Base-by-base conservation (phyloP, 2,888 invertebrate species). In the Masnerella sp. region DNA sequence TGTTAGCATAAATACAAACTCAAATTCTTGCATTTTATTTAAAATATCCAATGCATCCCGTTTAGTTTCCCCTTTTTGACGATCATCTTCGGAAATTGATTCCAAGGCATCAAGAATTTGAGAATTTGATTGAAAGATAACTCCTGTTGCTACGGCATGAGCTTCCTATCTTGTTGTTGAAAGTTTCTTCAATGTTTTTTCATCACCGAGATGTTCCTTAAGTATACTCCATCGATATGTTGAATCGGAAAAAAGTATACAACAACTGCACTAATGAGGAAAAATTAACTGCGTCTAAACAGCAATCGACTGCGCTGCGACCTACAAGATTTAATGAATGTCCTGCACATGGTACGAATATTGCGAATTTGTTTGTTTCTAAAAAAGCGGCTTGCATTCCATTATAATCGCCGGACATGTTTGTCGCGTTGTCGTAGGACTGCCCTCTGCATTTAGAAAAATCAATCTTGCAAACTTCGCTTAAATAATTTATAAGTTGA, bases 301-400 rank as follows among this genome's bases (percentile, higher is more conserved):
- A 77, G 12, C 61, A 71, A 51, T 75, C 65, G 36, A 70, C 77
- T 15, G 77, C 72, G 32, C 49, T 51, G 18, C 54, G 45, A 18
- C 76, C 77, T 61, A 78, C 68, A 17, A 78, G 56, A 59, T 76
- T 73, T 32, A 76, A 49, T 17, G 74, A 75, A 54, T 77, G 77
- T 22, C 54, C 76, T 59, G 58, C 67, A 62, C 74, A 79, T 5
- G 77, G 79, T 9, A 78, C 61, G 47, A 65, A 78, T 14, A 49
- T 59, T 15, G 78, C 79, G 36, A 59, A 73, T 30, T 45, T 30
- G 67, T 74, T 76, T 25, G 30, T 3, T 30, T 73, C 64, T 25
- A 54, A 30, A 58, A 78, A 69, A 40, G 42, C 49, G 15, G 43
- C 25, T 56, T 79, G 76, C 72, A 76, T 45, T 1, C 68, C 77